Conservation (phyloP, 1,140 invertebrate genomes). For the Antheraea pernyi region DNA sequence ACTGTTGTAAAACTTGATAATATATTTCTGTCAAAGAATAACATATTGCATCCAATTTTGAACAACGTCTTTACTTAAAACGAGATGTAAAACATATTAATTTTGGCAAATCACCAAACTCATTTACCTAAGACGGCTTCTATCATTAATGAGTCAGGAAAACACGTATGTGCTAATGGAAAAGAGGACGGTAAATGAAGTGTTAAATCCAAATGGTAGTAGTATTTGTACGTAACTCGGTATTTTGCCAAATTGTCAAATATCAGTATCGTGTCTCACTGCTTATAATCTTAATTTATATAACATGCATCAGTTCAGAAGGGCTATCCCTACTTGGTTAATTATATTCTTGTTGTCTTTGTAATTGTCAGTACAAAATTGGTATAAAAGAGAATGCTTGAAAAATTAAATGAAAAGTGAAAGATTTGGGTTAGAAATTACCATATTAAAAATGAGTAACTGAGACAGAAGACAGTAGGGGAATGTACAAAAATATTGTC, state of each 20-base stretch:
- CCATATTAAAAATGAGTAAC: too few species aligned
- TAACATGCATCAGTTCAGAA: too few species aligned
- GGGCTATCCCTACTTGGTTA: too few species aligned
- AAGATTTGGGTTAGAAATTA: too few species aligned
- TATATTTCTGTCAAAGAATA: neutral
- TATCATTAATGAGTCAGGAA: conserved; percentile 28
- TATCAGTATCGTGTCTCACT: neutral
- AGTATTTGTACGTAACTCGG: neutral
- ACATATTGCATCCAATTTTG: neutral
- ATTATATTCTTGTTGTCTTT: too few species aligned
- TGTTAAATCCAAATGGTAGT: conserved; percentile 9
- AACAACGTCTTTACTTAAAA: neutral
- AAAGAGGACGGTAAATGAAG: conserved; percentile 19
- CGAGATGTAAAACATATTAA: conserved; percentile 19
- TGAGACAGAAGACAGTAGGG: too few species aligned
- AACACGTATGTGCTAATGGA: conserved; percentile 34
- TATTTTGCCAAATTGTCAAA: conserved; percentile 4
- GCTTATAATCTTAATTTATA: neutral
- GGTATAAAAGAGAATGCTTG: too few species aligned
- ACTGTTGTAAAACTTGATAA: too few species aligned
- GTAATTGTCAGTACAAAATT: too few species aligned
- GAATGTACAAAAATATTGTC: too few species aligned
- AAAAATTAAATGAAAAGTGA: too few species aligned
- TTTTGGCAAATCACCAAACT: conserved; percentile 36
- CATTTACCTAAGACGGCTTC: conserved; percentile 33